Percentiles rank a stretch among this genome's conserved stretches.
These are phyloP conservation scores for Caiman crocodilus DNA, from an alignment of 2,797 vertebrate species.

Conservation along the genomic window DNA sequence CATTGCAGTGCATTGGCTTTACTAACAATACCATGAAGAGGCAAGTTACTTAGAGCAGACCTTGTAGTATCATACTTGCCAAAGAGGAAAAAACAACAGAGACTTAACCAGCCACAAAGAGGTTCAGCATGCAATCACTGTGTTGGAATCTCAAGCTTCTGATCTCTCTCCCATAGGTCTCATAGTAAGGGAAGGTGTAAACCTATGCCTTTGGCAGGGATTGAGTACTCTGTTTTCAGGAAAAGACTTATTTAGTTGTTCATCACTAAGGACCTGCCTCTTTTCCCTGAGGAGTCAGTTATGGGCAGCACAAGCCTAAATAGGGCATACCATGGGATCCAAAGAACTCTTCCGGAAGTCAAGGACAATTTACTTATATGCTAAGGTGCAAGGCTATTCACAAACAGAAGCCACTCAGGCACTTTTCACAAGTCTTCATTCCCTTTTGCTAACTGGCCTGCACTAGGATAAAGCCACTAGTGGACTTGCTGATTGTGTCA, in stretches of 20 bases:
- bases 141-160: neutral
- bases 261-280: neutral
- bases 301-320: too few species aligned
- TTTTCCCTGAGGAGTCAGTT: neutral
- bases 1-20: neutral
- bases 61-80: neutral
- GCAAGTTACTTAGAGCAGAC: neutral
- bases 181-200: neutral
- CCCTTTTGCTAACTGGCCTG: neutral
- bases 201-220: neutral
- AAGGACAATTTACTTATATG: neutral
- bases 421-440: neutral
- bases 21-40: neutral
- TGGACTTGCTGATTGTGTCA: neutral
- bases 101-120: neutral
- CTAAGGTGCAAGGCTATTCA: neutral
- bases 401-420: constrained; percentile 18
- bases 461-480: neutral
- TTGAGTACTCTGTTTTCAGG: neutral
- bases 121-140: neutral
- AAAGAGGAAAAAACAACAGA: neutral
- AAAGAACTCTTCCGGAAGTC: neutral
- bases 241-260: neutral
- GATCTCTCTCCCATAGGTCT: neutral
- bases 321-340: too few species aligned